These are phyloP conservation scores for Thereva nobilitata DNA, from an alignment of 2,888 invertebrate genomes.

Conservation along the genomic window DNA sequence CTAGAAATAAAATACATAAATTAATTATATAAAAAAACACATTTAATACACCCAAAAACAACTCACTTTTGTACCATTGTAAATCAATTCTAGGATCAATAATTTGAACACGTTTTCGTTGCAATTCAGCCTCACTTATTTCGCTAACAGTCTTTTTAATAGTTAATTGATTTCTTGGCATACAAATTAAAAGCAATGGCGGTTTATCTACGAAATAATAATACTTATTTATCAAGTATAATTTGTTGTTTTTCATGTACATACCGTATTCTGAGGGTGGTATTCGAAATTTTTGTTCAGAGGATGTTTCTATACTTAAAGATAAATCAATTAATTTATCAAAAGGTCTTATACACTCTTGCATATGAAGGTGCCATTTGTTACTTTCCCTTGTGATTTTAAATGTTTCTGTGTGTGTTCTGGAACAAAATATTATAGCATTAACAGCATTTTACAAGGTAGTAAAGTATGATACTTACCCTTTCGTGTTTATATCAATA, in stretches of 20 bases:
- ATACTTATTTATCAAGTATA: constrained; percentile 13
- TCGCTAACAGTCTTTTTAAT: constrained; percentile 55
- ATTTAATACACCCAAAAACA: constrained; percentile 8
- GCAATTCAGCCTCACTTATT: constrained; percentile 53
- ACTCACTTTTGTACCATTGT: constrained; percentile 55
- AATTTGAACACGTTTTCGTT: constrained; percentile 54
- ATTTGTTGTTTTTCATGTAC: constrained; percentile 40
- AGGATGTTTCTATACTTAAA: constrained; percentile 51
- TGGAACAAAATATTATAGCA: constrained; percentile 49
- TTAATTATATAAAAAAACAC: not conserved
- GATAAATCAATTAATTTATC: constrained; percentile 52
- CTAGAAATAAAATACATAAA: constrained; percentile 50
- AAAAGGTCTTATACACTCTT: constrained; percentile 47
- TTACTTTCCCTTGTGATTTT: constrained; percentile 59
- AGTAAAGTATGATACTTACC: constrained; percentile 58
- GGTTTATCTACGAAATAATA: constrained; percentile 49
- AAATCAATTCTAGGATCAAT: constrained; percentile 55
- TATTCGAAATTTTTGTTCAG: constrained; percentile 60
- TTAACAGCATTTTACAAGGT: not conserved
- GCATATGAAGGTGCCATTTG: constrained; percentile 52
- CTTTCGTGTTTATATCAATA: constrained; percentile 78
- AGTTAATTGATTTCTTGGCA: constrained; percentile 55
- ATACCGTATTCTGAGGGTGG: constrained; percentile 87
- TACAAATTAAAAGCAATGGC: constrained; percentile 53
- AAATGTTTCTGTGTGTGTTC: constrained; percentile 70